A percentile compares a stretch with the other conserved stretches of the same genome.
Conservation (phyloP, 2,113 vertebrate genomes). For the Tragelaphus imberbis region DNA sequence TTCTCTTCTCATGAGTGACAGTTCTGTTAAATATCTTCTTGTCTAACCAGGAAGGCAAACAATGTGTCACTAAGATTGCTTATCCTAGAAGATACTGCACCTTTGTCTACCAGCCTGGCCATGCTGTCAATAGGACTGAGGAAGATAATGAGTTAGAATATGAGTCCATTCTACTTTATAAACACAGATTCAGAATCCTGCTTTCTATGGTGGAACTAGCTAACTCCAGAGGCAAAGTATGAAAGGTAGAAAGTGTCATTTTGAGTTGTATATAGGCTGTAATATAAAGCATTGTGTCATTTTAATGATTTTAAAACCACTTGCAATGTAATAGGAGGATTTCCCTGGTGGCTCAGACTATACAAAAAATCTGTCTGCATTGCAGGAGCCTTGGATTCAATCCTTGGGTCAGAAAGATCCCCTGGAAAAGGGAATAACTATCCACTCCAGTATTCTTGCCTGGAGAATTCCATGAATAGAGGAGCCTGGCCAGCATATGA, state of each 20-base stretch:
- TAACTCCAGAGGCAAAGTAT: not conserved
- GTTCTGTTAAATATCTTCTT: not conserved
- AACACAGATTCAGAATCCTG: not conserved
- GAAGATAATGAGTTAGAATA: not conserved
- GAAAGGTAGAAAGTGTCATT: not conserved
- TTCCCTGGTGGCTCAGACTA: not conserved
- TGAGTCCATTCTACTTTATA: not conserved
- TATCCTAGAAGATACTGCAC: not conserved
- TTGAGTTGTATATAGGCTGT: not conserved
- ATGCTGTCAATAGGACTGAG: not conserved
- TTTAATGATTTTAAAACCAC: constrained; percentile 30
- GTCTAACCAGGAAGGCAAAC: not conserved
- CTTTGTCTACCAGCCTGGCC: not conserved
- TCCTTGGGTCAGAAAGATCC: not conserved
- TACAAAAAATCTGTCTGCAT: not conserved
- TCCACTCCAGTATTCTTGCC: not conserved
- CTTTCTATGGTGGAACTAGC: not conserved
- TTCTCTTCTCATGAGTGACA: not conserved
- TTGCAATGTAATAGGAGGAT: not conserved
- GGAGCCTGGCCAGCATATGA: not conserved
- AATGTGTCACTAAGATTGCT: not conserved
- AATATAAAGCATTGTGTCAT: not conserved
- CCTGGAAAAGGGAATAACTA: not conserved
- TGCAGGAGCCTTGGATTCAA: not conserved
- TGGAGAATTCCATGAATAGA: not conserved